Conservation (phyloP, 2,888 invertebrate genomes). For the Conomelus anceps region DNA sequence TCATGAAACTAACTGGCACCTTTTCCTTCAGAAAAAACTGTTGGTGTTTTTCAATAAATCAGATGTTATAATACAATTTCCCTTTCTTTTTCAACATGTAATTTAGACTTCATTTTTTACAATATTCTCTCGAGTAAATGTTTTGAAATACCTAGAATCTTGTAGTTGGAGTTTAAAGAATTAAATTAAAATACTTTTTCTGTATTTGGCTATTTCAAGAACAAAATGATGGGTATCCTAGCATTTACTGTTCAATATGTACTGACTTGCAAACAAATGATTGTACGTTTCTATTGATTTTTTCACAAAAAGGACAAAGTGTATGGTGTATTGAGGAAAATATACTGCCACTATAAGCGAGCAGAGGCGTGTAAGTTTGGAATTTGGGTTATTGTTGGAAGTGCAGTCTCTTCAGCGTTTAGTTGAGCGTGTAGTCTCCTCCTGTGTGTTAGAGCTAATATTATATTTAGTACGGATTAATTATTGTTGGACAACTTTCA, state of each 20-base stretch:
- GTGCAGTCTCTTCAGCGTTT: not conserved
- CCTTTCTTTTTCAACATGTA: too few relatives aligned
- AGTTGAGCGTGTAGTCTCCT: not conserved
- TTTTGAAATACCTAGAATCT: too few relatives aligned
- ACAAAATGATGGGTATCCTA: not conserved
- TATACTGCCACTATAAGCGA: conserved; percentile 39
- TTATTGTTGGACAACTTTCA: not conserved
- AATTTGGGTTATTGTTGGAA: not conserved
- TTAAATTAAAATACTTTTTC: too few relatives aligned
- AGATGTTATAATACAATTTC: too few relatives aligned
- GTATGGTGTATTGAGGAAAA: conserved; percentile 37
- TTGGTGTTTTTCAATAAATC: too few relatives aligned
- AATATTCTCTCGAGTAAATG: too few relatives aligned
- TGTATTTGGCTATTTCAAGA: too few relatives aligned
- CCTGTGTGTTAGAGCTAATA: not conserved
- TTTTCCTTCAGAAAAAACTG: too few relatives aligned
- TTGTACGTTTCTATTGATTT: conserved; percentile 1
- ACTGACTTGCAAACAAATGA: not conserved
- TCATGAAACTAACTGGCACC: too few relatives aligned
- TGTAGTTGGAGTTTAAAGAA: too few relatives aligned
- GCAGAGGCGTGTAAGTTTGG: conserved; percentile 38
- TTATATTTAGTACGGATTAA: not conserved
- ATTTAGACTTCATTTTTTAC: too few relatives aligned
- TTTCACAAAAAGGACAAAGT: conserved; percentile 35
- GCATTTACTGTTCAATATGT: not conserved